These are phyloP conservation scores for Drosophila lacertosa DNA, from an alignment of 1,140 invertebrate species.

Conservation along the genomic window DNA sequence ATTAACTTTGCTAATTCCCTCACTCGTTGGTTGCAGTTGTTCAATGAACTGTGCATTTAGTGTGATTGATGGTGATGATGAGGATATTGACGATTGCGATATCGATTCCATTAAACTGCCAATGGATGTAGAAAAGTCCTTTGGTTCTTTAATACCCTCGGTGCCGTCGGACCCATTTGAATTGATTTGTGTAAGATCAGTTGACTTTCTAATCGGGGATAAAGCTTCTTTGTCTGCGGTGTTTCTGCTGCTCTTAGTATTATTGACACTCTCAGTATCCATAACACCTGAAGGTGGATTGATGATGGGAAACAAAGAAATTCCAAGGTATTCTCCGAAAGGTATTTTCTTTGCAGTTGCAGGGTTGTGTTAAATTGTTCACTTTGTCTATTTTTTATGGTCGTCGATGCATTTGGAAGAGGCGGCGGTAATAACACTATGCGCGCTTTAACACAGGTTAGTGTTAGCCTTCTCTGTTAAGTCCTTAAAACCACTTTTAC, in stretches of 20 bases:
- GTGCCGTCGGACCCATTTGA: neutral
- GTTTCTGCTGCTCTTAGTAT: neutral
- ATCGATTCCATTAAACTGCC: conserved; percentile 5
- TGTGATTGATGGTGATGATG: conserved; percentile 1
- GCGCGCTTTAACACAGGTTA: no score
- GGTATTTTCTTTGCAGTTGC: no score
- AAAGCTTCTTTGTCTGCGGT: neutral
- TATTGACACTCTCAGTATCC: conserved; percentile 1
- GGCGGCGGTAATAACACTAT: no score
- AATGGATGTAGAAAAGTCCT: neutral
- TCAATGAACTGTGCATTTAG: neutral
- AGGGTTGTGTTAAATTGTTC: no score
- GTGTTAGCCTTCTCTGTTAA: no score
- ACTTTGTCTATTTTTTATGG: no score
- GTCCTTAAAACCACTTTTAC: no score
- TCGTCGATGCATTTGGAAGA: no score
- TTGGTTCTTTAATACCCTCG: neutral
- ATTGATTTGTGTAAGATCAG: neutral
- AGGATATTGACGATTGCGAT: conserved; percentile 7
- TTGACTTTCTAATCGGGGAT: neutral
- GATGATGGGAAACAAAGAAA: neutral
- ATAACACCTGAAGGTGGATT: neutral
- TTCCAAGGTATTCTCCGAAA: no score
- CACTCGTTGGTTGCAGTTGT: neutral
- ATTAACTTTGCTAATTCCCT: conserved; percentile 7